These are phyloP conservation scores for Aricia artaxerxes DNA, from an alignment of 2,888 invertebrate species.

Conservation along the genomic window DNA sequence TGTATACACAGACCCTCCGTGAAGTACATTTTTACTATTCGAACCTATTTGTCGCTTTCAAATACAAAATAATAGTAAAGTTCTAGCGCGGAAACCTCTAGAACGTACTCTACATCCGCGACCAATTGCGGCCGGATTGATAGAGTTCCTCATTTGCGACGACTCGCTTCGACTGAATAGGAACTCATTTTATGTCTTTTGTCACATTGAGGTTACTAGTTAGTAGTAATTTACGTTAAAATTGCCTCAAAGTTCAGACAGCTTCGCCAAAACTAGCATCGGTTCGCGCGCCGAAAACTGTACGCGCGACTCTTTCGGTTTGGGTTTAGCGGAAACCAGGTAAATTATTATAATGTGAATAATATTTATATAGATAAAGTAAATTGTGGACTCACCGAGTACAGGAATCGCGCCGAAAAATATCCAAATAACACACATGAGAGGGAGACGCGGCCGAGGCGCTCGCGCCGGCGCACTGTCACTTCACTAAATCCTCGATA, in stretches of 20 bases:
- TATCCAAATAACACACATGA: conserved; percentile 37
- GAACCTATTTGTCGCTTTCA: background rate
- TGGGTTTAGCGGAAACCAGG: background rate
- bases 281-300: background rate
- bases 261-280: background rate
- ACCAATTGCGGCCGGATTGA: background rate
- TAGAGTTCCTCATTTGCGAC: background rate
- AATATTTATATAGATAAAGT: conserved; percentile 40
- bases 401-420: conserved; percentile 31
- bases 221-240: background rate
- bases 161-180: background rate
- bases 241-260: background rate
- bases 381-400: conserved; percentile 56
- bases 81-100: background rate
- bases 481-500: conserved; percentile 39
- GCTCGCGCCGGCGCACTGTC: conserved; percentile 38
- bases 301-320: background rate
- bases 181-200: background rate
- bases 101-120: conserved; percentile 12
- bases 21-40: background rate
- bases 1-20: background rate
- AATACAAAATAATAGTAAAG: background rate
- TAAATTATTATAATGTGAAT: background rate
- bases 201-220: background rate
- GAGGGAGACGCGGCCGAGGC: conserved; percentile 25